Conservation (phyloP, 2,113 vertebrate genomes). For the Entosphenus tridentatus region DNA sequence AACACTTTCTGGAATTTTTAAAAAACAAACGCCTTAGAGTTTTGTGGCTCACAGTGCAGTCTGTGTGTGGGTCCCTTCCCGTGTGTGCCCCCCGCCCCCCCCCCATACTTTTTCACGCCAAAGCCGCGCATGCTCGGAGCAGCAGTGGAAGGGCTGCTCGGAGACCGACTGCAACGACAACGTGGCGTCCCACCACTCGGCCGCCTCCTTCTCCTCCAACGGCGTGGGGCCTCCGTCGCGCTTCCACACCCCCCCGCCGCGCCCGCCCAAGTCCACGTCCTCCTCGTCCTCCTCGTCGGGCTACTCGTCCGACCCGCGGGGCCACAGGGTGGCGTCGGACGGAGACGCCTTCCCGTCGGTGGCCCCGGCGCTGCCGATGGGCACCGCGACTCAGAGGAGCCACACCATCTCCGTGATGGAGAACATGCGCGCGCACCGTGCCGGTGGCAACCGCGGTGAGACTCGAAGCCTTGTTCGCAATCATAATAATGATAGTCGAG, state of each 20-base stretch:
- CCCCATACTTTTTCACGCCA: too few species aligned
- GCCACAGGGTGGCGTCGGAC: not conserved
- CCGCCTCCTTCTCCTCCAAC: conserved; percentile 22
- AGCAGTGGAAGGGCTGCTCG: conserved; percentile 22
- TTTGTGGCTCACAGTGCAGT: too few species aligned
- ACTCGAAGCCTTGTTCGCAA: too few species aligned
- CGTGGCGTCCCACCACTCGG: conserved; percentile 48
- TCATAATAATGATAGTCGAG: too few species aligned
- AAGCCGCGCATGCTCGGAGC: too few species aligned
- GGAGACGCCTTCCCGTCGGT: not conserved
- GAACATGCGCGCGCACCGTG: conserved; percentile 24
- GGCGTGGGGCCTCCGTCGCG: too few species aligned
- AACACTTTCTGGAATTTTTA: too few species aligned
- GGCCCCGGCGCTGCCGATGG: not conserved
- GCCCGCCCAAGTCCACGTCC: not conserved
- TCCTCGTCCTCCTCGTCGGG: not conserved
- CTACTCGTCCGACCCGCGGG: not conserved
- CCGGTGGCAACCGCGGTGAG: conserved; percentile 50
- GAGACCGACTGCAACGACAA: conserved; percentile 97
- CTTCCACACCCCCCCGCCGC: not conserved
- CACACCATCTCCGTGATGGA: conserved; percentile 1
- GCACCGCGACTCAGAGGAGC: not conserved
- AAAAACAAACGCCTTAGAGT: too few species aligned
- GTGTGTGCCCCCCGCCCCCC: too few species aligned
- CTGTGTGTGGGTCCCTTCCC: too few species aligned